A percentile compares a stretch with the other conserved stretches of the same genome.
Conservation (phyloP, 2,797 vertebrate genomes). For the Eidolon dupreanum region DNA sequence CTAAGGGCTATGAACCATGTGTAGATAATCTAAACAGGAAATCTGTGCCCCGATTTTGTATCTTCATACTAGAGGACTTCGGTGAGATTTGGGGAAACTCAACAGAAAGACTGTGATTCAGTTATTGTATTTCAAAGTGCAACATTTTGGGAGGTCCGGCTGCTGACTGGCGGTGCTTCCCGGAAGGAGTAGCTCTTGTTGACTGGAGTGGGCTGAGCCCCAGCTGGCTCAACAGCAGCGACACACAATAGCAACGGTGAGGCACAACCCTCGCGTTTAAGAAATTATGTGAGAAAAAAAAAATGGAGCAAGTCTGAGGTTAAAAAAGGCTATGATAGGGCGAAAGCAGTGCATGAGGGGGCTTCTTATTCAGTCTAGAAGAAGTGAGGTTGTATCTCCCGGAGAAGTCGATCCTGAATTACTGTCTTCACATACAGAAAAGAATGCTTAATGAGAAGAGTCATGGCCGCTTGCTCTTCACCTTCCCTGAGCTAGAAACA, state of each 20-base stretch:
- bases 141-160: neutral
- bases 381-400: neutral
- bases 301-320: neutral
- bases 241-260: neutral
- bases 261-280: neutral
- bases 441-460: neutral
- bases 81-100: neutral
- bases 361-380: neutral
- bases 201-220: fast-evolving
- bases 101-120: neutral
- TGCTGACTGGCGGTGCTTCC: neutral
- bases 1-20: fast-evolving
- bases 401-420: neutral
- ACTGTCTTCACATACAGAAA: neutral
- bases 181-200: neutral
- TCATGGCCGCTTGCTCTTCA: neutral
- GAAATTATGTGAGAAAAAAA: neutral
- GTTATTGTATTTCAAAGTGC: neutral
- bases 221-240: neutral
- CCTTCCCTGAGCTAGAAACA: neutral
- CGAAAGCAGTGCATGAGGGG: neutral
- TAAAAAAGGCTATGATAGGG: neutral
- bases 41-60: neutral
- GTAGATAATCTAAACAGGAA: neutral
- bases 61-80: neutral